Evolutionary conservation across 2,888 invertebrate genomes (phyloP).

Genomic region (Serrognathus titanus): DNA sequence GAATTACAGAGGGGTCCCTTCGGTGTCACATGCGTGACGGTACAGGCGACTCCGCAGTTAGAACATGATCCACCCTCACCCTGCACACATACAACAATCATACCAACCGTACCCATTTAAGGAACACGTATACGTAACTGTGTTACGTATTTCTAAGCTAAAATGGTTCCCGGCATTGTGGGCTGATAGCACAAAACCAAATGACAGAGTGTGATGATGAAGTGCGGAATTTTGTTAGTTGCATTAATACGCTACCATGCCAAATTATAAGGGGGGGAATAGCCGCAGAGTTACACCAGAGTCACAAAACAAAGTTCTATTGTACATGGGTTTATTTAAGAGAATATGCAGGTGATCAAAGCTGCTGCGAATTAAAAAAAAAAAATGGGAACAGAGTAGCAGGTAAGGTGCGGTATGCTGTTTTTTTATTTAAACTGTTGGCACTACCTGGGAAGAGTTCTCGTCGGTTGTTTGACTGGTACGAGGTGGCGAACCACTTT

Average conservation of each 20-base stretch:
- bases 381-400: background rate
- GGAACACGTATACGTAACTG: background rate
- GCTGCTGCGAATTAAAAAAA: slow-evolving; percentile 1
- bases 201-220: background rate
- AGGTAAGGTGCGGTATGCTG: background rate
- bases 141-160: background rate
- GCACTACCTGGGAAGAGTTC: slow-evolving; percentile 55
- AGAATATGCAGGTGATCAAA: background rate
- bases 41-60: slow-evolving; percentile 72
- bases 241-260: slow-evolving; percentile 1
- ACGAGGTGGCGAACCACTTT: slow-evolving; percentile 59
- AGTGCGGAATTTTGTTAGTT: slow-evolving; percentile 2
- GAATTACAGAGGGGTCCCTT: slow-evolving; percentile 78
- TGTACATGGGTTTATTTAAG: background rate
- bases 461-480: slow-evolving; percentile 52
- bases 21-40: slow-evolving; percentile 69
- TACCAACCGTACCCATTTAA: slow-evolving; percentile 37
- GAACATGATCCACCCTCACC: slow-evolving; percentile 51
- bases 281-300: background rate
- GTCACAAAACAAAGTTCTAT: background rate
- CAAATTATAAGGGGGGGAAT: background rate
- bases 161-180: background rate
- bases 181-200: background rate
- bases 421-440: slow-evolving; percentile 1
- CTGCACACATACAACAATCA: slow-evolving; percentile 47